A percentile compares a stretch with the other conserved stretches of the same genome.
phyloP scores from a whole-genome alignment of 2,113 vertebrate species.

The Marcusenius ussheri region DNA sequence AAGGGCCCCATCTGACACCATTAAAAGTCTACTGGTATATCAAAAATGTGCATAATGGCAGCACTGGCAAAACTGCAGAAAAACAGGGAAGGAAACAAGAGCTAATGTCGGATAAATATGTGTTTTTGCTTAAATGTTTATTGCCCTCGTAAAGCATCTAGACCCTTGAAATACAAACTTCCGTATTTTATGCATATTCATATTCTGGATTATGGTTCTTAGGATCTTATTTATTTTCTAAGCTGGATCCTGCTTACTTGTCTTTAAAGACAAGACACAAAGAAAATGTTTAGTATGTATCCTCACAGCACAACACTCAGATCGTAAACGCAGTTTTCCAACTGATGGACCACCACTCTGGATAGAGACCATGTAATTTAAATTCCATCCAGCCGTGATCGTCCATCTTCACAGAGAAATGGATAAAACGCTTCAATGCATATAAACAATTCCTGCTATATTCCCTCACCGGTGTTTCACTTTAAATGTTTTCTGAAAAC shows the following conservation, averaged over 20 bases:
- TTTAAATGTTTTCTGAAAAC: conserved; percentile 3
- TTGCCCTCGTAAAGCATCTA: neutral
- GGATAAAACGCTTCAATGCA: conserved; percentile 9
- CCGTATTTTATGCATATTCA: neutral
- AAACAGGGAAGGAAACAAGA: neutral
- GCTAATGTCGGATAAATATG: neutral
- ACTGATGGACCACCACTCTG: conserved; percentile 10
- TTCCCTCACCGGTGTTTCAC: conserved; percentile 11
- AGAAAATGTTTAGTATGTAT: neutral
- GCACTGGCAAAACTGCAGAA: conserved; percentile 41
- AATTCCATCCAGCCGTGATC: conserved; percentile 25
- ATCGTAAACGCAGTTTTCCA: neutral
- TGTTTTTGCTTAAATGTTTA: neutral
- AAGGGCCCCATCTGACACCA: conserved; percentile 49
- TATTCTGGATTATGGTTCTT: neutral
- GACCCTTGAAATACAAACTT: neutral
- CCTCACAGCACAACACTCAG: neutral
- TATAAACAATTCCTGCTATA: neutral
- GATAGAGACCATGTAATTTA: conserved; percentile 24
- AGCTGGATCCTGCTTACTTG: neutral
- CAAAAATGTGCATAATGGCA: conserved; percentile 26
- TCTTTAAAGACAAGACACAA: too few species aligned
- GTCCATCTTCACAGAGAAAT: conserved; percentile 5
- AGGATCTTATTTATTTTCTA: neutral
- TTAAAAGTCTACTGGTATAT: conserved; percentile 54